Percentiles rank a stretch among this genome's conserved stretches.
Conservation (phyloP, 2,888 invertebrate species). For the Hemithea aestivaria region DNA sequence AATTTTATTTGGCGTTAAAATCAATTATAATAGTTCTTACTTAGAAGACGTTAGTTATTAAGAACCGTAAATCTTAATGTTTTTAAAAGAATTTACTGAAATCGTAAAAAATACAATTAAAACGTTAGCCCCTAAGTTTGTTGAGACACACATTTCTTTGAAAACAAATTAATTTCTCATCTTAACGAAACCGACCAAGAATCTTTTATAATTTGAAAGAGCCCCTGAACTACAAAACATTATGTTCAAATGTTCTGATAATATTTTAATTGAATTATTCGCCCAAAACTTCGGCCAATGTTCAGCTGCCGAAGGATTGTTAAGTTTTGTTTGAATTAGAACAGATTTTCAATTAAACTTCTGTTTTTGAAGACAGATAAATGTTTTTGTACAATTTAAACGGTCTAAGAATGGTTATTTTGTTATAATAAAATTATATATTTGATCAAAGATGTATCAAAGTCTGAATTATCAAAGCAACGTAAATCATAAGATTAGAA, state of each 20-base stretch:
- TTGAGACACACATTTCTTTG: no score
- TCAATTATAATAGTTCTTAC: no score
- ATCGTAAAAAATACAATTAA: no score
- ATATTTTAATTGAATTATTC: conserved; percentile 23
- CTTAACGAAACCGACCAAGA: neutral
- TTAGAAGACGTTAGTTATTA: no score
- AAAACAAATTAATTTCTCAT: no score
- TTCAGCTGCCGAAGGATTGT: conserved; percentile 16
- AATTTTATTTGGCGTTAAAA: no score
- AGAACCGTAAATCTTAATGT: no score
- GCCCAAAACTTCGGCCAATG: conserved; percentile 12
- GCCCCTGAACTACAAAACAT: conserved; percentile 9
- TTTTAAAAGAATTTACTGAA: no score
- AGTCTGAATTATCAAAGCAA: no score
- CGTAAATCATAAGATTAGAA: no score
- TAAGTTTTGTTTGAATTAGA: conserved; percentile 16
- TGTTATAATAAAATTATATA: neutral
- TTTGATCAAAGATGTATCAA: no score
- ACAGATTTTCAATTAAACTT: conserved; percentile 20
- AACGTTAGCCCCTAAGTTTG: no score
- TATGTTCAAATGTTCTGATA: conserved; percentile 16
- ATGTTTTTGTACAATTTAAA: conserved; percentile 15
- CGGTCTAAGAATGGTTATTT: neutral
- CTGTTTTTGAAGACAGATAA: neutral
- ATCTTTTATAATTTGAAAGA: neutral